Percentiles rank a stretch among this genome's conserved stretches.
Evolutionary conservation across 2,113 vertebrate species (phyloP).

Genomic region (Potamarius usumacintae): DNA sequence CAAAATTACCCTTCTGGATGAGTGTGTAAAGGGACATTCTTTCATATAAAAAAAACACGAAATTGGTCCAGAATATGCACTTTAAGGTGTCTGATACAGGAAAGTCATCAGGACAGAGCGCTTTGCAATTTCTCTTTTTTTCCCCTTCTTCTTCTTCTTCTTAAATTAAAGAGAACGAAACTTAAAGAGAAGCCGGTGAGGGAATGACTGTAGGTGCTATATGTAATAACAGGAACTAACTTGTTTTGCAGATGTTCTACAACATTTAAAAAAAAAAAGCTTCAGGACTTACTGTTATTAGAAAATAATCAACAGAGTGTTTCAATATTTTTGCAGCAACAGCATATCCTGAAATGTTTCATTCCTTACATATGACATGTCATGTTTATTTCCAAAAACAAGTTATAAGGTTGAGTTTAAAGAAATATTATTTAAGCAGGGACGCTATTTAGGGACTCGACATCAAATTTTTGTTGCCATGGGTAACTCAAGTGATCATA

Average conservation of each 20-base stretch:
- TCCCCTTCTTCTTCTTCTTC: too few species aligned
- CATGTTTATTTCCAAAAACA: neutral
- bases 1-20: too few species aligned
- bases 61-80: too few species aligned
- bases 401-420: neutral
- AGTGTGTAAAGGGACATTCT: too few species aligned
- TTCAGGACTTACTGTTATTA: neutral
- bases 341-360: neutral
- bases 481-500: conserved; percentile 57
- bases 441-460: neutral
- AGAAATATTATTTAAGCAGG: neutral
- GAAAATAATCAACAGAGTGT: neutral
- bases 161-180: neutral
- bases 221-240: neutral
- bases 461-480: conserved; percentile 56
- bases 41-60: too few species aligned
- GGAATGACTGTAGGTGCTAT: neutral
- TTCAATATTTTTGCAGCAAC: neutral
- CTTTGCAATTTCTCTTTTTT: neutral
- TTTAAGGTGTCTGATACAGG: neutral
- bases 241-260: neutral
- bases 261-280: neutral
- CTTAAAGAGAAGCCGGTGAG: neutral
- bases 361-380: neutral
- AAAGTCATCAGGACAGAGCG: neutral